Conservation (phyloP, 2,888 invertebrate genomes). For the Plebejus melissa region DNA sequence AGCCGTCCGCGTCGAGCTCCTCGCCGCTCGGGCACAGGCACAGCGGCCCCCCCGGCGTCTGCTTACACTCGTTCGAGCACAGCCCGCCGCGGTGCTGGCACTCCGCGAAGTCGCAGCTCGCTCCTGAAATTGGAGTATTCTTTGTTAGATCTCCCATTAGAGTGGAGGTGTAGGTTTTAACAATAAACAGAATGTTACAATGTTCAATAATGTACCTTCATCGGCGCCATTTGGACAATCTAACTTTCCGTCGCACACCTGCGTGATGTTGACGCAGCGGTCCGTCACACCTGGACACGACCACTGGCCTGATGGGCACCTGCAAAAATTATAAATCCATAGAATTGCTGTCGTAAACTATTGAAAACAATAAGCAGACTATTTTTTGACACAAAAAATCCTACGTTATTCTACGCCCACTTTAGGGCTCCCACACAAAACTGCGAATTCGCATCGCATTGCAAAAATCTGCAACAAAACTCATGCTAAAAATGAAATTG, state of each 20-base stretch:
- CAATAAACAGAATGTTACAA: neutral
- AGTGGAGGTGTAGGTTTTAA: no score
- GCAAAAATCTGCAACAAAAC: no score
- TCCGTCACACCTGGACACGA: slow-evolving; percentile 89
- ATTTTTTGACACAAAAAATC: no score
- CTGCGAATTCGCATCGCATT: no score
- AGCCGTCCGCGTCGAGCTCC: slow-evolving; percentile 83
- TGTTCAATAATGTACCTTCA: slow-evolving; percentile 83
- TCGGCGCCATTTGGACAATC: slow-evolving; percentile 97
- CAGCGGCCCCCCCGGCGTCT: slow-evolving; percentile 91
- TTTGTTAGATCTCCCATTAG: no score
- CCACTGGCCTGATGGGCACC: slow-evolving; percentile 90
- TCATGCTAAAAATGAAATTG: no score
- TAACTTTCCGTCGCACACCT: slow-evolving; percentile 91
- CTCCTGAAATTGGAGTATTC: slow-evolving; percentile 49
- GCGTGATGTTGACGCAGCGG: slow-evolving; percentile 90
- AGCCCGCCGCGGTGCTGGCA: slow-evolving; percentile 86
- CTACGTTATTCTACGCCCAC: no score
- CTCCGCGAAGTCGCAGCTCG: slow-evolving; percentile 90
- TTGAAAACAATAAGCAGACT: no score
- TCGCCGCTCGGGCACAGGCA: slow-evolving; percentile 96
- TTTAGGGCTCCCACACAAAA: no score
- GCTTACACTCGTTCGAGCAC: slow-evolving; percentile 91
- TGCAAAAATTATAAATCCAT: slow-evolving; percentile 37
- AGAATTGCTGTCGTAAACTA: no score